Evolutionary conservation across 2,888 invertebrate genomes (phyloP).

Genomic region (Aphodius sticticus): DNA sequence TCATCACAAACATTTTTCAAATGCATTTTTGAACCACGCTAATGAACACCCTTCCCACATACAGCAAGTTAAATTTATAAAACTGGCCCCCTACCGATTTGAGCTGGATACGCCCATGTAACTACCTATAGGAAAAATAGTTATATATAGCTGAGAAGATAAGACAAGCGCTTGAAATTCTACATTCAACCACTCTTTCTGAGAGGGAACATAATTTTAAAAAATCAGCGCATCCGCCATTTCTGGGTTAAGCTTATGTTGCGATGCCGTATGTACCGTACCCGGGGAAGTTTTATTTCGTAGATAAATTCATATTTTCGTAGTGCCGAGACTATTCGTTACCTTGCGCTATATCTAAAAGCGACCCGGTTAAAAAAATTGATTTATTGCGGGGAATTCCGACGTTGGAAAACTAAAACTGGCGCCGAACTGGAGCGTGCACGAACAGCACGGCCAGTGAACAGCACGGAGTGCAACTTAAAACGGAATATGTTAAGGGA

Average conservation of each 20-base stretch:
- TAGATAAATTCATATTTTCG: constrained; percentile 25
- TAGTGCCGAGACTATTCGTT: constrained; percentile 16
- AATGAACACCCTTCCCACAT: no score
- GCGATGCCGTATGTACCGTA: constrained; percentile 19
- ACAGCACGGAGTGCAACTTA: background rate
- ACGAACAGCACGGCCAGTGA: background rate
- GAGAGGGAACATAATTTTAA: background rate
- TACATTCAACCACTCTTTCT: no score
- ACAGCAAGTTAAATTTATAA: no score
- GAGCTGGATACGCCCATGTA: no score
- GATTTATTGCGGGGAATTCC: constrained; percentile 9
- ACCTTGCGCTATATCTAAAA: constrained; percentile 24
- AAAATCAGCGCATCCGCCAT: background rate
- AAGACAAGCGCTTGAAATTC: no score
- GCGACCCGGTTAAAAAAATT: constrained; percentile 14
- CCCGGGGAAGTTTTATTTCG: constrained; percentile 17
- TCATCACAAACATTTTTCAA: no score
- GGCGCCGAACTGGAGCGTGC: background rate
- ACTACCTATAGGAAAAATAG: no score
- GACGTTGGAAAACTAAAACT: background rate
- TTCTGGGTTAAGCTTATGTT: background rate
- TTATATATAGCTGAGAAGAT: no score
- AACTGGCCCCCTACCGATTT: no score
- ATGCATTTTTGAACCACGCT: no score
- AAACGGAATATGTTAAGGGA: background rate